Evolutionary conservation across 2,797 vertebrate genomes (phyloP).

Genomic region (Falco biarmicus): DNA sequence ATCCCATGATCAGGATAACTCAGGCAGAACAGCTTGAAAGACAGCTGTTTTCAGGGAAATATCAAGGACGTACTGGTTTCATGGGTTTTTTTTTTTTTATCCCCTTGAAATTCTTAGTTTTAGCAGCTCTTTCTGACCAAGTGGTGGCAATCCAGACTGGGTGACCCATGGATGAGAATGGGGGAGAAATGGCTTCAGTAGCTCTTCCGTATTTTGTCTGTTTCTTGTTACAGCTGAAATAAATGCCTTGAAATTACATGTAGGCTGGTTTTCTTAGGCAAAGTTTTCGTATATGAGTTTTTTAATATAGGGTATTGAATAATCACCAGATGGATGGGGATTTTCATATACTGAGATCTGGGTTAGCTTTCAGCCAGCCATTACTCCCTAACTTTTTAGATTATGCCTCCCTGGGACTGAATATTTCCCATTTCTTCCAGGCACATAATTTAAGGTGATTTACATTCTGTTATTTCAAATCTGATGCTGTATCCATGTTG

Average conservation of each 20-base stretch:
- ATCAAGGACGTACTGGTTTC: neutral
- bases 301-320: neutral
- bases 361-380: neutral
- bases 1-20: neutral
- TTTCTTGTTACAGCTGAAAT: neutral
- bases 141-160: neutral
- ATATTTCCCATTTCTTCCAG: neutral
- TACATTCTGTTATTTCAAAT: neutral
- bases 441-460: neutral
- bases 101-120: neutral
- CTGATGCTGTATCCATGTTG: neutral
- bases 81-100: neutral
- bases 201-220: neutral
- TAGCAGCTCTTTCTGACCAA: neutral
- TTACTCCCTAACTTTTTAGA: neutral
- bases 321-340: neutral
- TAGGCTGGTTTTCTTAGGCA: neutral
- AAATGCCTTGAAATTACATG: neutral
- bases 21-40: neutral
- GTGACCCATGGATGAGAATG: neutral
- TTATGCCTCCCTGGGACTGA: neutral
- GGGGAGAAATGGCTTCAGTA: neutral
- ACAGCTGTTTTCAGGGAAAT: neutral
- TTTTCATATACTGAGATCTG: neutral
- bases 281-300: neutral